Evolutionary conservation across 2,797 vertebrate genomes (phyloP), one percentile per base, ranked within the genome.

Genomic region (Mallotus villosus): DNA sequence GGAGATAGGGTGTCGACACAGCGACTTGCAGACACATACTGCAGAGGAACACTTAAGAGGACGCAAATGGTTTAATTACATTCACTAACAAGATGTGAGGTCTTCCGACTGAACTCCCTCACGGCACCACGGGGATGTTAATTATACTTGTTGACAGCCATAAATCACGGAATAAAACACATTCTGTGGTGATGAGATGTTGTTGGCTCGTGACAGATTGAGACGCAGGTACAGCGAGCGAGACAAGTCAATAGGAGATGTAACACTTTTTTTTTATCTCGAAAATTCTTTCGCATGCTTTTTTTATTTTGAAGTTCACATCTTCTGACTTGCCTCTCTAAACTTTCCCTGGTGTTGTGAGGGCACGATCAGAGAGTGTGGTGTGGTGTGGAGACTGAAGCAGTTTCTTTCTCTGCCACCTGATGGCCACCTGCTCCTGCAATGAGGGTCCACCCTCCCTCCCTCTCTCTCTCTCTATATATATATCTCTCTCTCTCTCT

Each of bases 391-490:
- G 29, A 32, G 46, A 82, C 78, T 32, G 88, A 57, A 87, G 92
- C 85, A 94, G 80, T 94, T 91, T 92, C 89, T 78, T 79, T 85
- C 87, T 90, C 84, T 90, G 89, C 93, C 93, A 94, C 92, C 93
- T 94, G 94, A 93, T 93, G 93, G 94, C 93, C 92, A 93, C 93
- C 92, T 94, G 92, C 87, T 88, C 86, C 87, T 80, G 78, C 87
- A 78, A 81, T 82, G 86, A n/a, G 81, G 77, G 82, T 9, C 12
- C 64, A 61, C 32, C 60, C 29, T 4, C 29, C 5, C 29, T 32
- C 29, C 4, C 5, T 4, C 29, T 32, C 29, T 32, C 29, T 32
- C 5, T 32, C 29, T 32, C 29, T 83, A 2, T 82, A 11, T 7
- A 21, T 3, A 21, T 3, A 21, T 19, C 63, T 11, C 34, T 12